phyloP scores from a whole-genome alignment of 1,140 invertebrate genomes.

The Euborellia annulipes region DNA sequence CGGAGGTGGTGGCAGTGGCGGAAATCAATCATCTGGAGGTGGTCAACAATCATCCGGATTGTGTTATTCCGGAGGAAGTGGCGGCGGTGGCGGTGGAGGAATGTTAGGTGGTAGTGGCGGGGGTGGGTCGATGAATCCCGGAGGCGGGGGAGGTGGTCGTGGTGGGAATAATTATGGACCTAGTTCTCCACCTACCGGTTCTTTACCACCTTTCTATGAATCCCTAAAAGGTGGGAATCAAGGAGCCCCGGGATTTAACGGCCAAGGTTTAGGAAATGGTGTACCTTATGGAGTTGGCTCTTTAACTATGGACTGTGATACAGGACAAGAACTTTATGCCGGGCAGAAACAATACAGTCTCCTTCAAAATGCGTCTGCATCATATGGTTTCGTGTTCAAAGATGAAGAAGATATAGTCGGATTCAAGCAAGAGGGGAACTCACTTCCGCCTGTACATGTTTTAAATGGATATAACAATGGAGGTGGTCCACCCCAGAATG shows the following conservation, averaged over 20 bases:
- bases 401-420: constrained; percentile 38
- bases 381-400: constrained; percentile 61
- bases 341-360: constrained; percentile 54
- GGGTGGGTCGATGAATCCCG: constrained; percentile 45
- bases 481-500: constrained; percentile 33
- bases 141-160: constrained; percentile 34
- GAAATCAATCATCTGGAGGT: constrained; percentile 24
- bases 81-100: constrained; percentile 35
- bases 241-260: constrained; percentile 33
- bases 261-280: too few relatives aligned
- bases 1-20: constrained; percentile 20
- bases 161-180: constrained; percentile 65
- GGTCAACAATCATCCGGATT: constrained; percentile 29
- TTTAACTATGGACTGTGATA: constrained; percentile 55
- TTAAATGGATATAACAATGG: constrained; percentile 3
- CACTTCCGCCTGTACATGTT: constrained; percentile 22
- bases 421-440: constrained; percentile 18
- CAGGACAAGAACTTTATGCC: constrained; percentile 38
- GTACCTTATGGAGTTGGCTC: too few relatives aligned
- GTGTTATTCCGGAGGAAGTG: constrained; percentile 24
- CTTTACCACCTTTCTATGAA: constrained; percentile 69
- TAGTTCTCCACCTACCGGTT: constrained; percentile 64
- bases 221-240: constrained; percentile 54
- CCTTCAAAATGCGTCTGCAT: constrained; percentile 55
- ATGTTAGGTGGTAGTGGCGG: constrained; percentile 48